These are phyloP conservation scores for Paratilapia polleni DNA, from an alignment of 2,113 vertebrate genomes.

Conservation along the genomic window DNA sequence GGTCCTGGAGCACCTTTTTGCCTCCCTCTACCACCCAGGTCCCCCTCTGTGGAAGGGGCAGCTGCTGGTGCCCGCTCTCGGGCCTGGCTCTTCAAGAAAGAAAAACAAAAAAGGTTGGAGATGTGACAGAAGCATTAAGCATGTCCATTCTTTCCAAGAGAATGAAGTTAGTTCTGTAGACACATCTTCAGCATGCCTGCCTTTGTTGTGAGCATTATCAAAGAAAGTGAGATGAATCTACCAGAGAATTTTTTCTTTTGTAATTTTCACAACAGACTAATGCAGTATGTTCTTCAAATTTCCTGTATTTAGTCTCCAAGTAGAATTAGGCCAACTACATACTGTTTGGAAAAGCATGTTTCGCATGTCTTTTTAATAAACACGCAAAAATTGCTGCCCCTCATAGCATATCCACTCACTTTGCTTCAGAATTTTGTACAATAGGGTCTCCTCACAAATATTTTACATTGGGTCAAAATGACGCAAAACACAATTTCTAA, in stretches of 20 bases:
- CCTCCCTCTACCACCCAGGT: constrained; percentile 79
- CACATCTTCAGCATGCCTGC: background rate
- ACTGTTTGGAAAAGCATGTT: background rate
- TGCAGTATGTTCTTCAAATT: background rate
- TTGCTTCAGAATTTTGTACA: no score
- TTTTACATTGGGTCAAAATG: background rate
- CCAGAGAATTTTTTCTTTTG: background rate
- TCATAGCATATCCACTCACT: no score
- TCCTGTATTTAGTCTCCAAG: background rate
- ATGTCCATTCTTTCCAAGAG: background rate
- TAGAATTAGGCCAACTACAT: background rate
- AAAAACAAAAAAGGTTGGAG: background rate
- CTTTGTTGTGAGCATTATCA: background rate
- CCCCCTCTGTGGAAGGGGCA: constrained; percentile 54
- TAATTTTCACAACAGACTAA: background rate
- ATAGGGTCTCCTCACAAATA: no score
- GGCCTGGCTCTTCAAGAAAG: constrained; percentile 4
- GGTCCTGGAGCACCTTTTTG: constrained; percentile 65
- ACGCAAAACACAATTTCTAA: background rate
- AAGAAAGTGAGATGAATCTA: background rate
- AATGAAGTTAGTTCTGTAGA: background rate
- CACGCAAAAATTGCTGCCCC: no score
- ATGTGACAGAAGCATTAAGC: background rate
- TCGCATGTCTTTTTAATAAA: background rate
- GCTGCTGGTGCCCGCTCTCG: constrained; percentile 17